Evolutionary conservation across 2,888 invertebrate genomes (phyloP).

Genomic region (Amblyjoppa proteus): DNA sequence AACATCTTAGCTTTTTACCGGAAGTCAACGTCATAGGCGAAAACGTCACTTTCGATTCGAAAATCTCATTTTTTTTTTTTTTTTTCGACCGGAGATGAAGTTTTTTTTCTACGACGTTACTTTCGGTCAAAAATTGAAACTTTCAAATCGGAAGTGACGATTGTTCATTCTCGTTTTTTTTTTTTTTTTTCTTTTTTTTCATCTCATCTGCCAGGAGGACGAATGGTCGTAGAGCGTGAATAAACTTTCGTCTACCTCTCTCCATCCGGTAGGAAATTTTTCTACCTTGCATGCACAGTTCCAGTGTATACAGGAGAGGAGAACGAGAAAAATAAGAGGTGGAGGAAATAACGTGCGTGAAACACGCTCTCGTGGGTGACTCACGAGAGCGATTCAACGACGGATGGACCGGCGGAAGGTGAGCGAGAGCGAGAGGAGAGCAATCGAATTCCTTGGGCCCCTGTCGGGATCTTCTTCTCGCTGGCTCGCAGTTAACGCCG

Average conservation of each 20-base stretch:
- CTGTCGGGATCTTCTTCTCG: conserved; percentile 19
- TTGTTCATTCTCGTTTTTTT: too few species aligned
- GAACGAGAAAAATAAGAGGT: neutral
- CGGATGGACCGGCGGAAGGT: conserved; percentile 45
- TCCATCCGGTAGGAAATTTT: neutral
- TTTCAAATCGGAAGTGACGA: too few species aligned
- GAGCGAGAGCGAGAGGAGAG: conserved; percentile 46
- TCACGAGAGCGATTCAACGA: conserved; percentile 47
- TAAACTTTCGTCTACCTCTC: neutral
- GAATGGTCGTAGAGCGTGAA: neutral
- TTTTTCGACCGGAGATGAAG: too few species aligned
- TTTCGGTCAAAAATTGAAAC: too few species aligned
- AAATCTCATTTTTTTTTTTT: too few species aligned
- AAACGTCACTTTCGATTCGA: too few species aligned
- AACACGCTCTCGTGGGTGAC: conserved; percentile 34
- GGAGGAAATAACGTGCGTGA: conserved; percentile 34
- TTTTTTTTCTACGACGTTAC: too few species aligned
- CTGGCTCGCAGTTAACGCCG: conserved; percentile 52
- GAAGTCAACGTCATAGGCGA: too few species aligned
- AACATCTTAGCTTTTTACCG: too few species aligned
- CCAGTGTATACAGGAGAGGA: conserved; percentile 18
- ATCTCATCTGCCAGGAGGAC: neutral
- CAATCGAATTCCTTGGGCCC: conserved; percentile 56
- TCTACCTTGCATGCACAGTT: neutral
- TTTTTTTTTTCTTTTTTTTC: neutral